Percentiles rank a stretch among this genome's conserved stretches.
Conservation (phyloP, 2,113 vertebrate genomes). For the Eulacestoma nigropectus region DNA sequence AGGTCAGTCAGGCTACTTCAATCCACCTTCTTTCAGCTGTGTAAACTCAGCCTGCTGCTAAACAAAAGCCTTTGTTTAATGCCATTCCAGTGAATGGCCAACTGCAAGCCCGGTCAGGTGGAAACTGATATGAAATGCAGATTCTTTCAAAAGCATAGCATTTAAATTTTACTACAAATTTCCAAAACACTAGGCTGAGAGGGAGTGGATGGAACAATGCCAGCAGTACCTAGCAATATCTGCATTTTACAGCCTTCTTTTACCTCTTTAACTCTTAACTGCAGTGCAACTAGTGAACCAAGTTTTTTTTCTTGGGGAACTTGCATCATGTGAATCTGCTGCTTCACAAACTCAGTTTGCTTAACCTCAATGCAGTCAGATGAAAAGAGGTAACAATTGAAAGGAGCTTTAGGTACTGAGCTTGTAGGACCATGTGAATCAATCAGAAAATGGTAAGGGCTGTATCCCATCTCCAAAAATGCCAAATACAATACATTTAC, state of each 20-base stretch:
- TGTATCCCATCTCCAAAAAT: neutral
- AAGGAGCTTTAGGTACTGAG: neutral
- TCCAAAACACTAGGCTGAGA: neutral
- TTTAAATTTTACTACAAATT: neutral
- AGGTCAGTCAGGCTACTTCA: neutral
- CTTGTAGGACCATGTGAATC: neutral
- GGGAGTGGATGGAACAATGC: neutral
- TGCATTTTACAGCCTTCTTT: neutral
- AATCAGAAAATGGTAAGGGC: neutral
- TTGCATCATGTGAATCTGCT: neutral
- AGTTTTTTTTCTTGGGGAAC: neutral
- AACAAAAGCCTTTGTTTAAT: constrained; percentile 53
- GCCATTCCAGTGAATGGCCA: neutral
- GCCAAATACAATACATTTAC: neutral
- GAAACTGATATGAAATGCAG: constrained; percentile 16
- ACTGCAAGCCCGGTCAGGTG: constrained; percentile 10
- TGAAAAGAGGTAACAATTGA: neutral
- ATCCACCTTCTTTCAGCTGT: constrained; percentile 31
- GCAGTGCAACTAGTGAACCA: neutral
- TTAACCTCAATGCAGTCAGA: neutral
- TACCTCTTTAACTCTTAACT: neutral
- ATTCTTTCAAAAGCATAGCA: neutral
- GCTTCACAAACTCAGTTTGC: neutral
- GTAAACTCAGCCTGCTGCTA: constrained; percentile 1
- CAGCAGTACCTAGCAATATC: neutral